A percentile compares a stretch with the other conserved stretches of the same genome.
These are phyloP conservation scores for Paratilapia polleni DNA, from an alignment of 2,113 vertebrate genomes.

Conservation along the genomic window DNA sequence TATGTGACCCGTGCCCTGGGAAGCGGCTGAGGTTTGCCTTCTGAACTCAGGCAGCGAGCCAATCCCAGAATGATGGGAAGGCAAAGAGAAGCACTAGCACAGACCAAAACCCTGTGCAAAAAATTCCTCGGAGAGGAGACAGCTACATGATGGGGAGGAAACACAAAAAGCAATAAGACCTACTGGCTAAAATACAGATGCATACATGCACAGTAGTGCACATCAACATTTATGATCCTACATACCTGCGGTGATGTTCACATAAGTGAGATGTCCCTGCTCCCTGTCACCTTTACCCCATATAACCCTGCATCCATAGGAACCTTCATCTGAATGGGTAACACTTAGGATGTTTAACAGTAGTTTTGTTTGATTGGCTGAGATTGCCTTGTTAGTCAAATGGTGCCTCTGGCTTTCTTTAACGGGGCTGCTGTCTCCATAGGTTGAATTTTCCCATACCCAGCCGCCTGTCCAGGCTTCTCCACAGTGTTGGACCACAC, in stretches of 20 bases:
- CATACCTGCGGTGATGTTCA: constrained; percentile 74
- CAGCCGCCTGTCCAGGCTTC: constrained; percentile 57
- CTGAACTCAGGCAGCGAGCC: constrained; percentile 52
- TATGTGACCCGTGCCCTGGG: background rate
- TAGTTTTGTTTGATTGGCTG: constrained; percentile 27
- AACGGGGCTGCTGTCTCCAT: background rate
- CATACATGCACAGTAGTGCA: background rate
- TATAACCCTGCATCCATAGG: constrained; percentile 49
- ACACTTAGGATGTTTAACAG: constrained; percentile 39
- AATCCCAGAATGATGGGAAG: constrained; percentile 63
- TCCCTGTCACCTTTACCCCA: background rate
- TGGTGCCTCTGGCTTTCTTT: background rate
- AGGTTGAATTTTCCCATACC: constrained; percentile 14
- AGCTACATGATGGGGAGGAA: background rate
- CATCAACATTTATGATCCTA: background rate
- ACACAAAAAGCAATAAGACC: background rate
- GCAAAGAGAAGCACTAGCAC: constrained; percentile 42
- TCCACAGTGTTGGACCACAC: constrained; percentile 73
- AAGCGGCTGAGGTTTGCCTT: constrained; percentile 25
- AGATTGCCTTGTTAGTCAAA: background rate
- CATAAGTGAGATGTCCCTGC: constrained; percentile 53
- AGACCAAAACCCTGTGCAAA: constrained; percentile 60
- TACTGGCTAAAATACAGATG: background rate
- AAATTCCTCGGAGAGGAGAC: constrained; percentile 32
- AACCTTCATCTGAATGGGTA: constrained; percentile 57